Conservation (phyloP, 2,113 vertebrate species). For the Astur gentilis region DNA sequence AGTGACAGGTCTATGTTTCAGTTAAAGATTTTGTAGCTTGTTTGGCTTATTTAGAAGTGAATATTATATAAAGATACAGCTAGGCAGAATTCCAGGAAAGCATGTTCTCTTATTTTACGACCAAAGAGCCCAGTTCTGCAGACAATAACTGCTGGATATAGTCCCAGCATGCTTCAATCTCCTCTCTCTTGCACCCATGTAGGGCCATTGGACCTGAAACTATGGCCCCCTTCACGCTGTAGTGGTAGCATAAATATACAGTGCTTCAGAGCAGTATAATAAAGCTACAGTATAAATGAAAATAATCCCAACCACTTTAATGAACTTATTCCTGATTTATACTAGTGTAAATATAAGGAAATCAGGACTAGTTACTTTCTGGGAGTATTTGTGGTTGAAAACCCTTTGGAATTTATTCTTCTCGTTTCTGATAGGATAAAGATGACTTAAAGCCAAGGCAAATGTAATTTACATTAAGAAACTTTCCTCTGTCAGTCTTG, state of each 20-base stretch:
- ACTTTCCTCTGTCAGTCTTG: constrained; percentile 19
- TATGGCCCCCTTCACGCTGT: background rate
- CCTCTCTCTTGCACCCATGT: background rate
- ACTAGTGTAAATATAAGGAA: background rate
- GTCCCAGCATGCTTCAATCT: background rate
- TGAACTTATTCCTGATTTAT: background rate
- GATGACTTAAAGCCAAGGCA: constrained; percentile 30
- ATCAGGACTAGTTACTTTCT: background rate
- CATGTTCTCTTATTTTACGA: background rate
- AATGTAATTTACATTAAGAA: constrained; percentile 46
- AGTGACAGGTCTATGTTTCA: background rate
- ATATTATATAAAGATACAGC: background rate
- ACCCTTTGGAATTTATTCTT: background rate
- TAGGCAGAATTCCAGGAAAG: constrained; percentile 24
- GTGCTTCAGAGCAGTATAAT: background rate
- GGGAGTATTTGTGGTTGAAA: background rate
- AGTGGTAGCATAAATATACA: background rate
- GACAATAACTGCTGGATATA: background rate
- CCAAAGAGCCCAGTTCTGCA: background rate
- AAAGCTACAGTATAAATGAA: background rate
- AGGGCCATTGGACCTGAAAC: background rate
- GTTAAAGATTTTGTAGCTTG: background rate
- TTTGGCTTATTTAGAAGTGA: background rate
- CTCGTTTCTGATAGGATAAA: background rate
- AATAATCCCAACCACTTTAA: background rate